Conservation (phyloP, 1,140 invertebrate genomes). For the Lanistes nyassanus region DNA sequence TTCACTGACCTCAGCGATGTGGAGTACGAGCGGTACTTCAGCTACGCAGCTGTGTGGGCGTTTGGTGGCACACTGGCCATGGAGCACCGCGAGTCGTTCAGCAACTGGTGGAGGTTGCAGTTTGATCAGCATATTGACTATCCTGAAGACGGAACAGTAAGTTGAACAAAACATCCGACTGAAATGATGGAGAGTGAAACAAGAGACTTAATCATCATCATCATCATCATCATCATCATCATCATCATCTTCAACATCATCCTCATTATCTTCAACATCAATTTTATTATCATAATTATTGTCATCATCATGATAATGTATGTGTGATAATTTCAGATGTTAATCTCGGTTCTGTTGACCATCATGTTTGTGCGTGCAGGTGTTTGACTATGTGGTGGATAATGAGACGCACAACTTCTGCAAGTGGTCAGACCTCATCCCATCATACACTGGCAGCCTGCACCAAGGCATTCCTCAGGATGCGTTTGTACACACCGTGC, state of each 20-base stretch:
- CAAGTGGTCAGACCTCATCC: slow-evolving; percentile 59
- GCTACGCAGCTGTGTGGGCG: slow-evolving; percentile 63
- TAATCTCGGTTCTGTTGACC: too few relatives aligned
- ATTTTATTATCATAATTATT: too few relatives aligned
- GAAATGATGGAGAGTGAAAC: too few relatives aligned
- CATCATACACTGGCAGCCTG: slow-evolving; percentile 60
- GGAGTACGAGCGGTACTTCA: slow-evolving; percentile 63
- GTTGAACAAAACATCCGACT: too few relatives aligned
- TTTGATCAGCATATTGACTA: slow-evolving; percentile 60
- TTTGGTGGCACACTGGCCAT: slow-evolving; percentile 61
- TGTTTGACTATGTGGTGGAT: slow-evolving; percentile 66
- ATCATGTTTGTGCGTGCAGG: slow-evolving; percentile 33
- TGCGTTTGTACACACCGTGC: slow-evolving; percentile 64
- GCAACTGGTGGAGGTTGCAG: slow-evolving; percentile 61
- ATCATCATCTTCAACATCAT: too few relatives aligned
- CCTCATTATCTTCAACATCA: too few relatives aligned
- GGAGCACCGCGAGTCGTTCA: slow-evolving; percentile 57
- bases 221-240: too few relatives aligned
- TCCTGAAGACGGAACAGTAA: slow-evolving; percentile 57
- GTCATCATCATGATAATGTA: too few relatives aligned
- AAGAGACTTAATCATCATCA: too few relatives aligned
- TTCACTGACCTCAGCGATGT: slow-evolving; percentile 58
- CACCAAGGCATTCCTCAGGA: slow-evolving; percentile 63
- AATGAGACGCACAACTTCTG: slow-evolving; percentile 62
- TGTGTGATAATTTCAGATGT: too few relatives aligned